A percentile compares a stretch with the other conserved stretches of the same genome.
Conservation (phyloP, 2,113 vertebrate species). For the Pipa parva region DNA sequence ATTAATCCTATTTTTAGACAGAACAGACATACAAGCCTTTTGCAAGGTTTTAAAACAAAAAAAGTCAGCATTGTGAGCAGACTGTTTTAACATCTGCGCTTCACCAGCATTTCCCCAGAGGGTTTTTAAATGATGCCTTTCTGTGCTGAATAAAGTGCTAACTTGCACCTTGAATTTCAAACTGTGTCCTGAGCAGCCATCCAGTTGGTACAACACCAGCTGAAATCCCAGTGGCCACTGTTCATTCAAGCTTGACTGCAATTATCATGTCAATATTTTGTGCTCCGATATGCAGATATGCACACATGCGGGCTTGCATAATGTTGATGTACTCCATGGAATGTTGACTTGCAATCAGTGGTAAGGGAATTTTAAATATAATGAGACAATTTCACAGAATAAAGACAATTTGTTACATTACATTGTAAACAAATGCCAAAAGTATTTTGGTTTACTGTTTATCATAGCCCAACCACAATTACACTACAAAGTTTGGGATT, state of each 20-base stretch:
- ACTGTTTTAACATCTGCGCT: slow-evolving; percentile 79
- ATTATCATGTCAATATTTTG: slow-evolving; percentile 97
- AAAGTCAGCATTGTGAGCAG: slow-evolving; percentile 72
- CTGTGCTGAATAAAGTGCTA: slow-evolving; percentile 81
- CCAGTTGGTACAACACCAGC: slow-evolving; percentile 84
- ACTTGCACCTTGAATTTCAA: slow-evolving; percentile 85
- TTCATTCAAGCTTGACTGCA: slow-evolving; percentile 85
- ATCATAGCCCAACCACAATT: too few species aligned
- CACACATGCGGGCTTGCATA: slow-evolving; percentile 75
- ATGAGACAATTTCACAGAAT: slow-evolving; percentile 61
- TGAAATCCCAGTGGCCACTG: slow-evolving; percentile 80
- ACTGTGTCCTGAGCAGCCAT: slow-evolving; percentile 89
- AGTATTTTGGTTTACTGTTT: slow-evolving; percentile 12
- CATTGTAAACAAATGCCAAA: slow-evolving; percentile 53
- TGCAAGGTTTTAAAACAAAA: slow-evolving; percentile 52
- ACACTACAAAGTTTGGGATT: too few species aligned
- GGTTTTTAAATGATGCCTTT: slow-evolving; percentile 86
- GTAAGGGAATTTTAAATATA: slow-evolving; percentile 72
- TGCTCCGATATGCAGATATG: slow-evolving; percentile 80
- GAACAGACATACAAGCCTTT: slow-evolving; percentile 53
- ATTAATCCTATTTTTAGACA: slow-evolving; percentile 4
- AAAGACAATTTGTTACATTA: slow-evolving; percentile 59
- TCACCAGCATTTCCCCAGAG: slow-evolving; percentile 74
- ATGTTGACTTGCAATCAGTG: slow-evolving; percentile 69
- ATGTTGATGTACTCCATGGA: slow-evolving; percentile 72